A percentile compares a stretch with the other conserved stretches of the same genome.
Conservation (phyloP, 2,888 invertebrate species). For the Hemistola chrysoprasaria region DNA sequence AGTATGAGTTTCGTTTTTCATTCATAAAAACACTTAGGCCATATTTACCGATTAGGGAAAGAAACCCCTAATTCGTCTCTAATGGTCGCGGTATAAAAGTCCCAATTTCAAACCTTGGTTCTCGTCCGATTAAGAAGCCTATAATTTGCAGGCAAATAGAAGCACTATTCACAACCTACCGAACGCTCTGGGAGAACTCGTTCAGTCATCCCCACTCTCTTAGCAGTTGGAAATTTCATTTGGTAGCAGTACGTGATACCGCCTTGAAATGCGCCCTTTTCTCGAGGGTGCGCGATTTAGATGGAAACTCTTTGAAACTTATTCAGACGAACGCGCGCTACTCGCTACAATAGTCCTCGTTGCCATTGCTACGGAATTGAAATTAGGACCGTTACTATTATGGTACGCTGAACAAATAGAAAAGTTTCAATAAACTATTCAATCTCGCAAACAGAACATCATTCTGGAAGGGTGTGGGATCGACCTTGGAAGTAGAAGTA, state of each 20-base stretch:
- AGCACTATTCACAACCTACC: conserved; percentile 43
- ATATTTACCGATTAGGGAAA: not conserved
- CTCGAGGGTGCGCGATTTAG: conserved; percentile 54
- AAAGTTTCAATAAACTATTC: conserved; percentile 55
- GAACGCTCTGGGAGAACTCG: conserved; percentile 44
- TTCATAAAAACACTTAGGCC: conserved; percentile 3
- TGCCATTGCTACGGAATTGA: conserved; percentile 65
- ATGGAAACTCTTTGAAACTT: conserved; percentile 58
- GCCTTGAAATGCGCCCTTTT: conserved; percentile 63
- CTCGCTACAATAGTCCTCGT: conserved; percentile 58
- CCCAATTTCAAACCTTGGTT: conserved; percentile 37
- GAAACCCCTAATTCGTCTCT: not conserved
- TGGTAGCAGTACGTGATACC: conserved; percentile 68
- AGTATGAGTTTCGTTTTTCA: conserved; percentile 27
- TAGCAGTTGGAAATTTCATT: conserved; percentile 73
- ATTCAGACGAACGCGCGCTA: conserved; percentile 49
- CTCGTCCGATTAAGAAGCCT: conserved; percentile 30
- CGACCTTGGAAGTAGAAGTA: conserved; percentile 48
- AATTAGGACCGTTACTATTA: conserved; percentile 60
- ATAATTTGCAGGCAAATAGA: conserved; percentile 48
- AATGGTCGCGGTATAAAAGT: conserved; percentile 17
- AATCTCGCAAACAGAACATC: conserved; percentile 48
- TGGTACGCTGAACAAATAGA: conserved; percentile 56
- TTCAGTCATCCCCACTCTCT: conserved; percentile 47
- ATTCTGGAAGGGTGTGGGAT: conserved; percentile 33